Evolutionary conservation across 2,797 vertebrate species (phyloP), one percentile per base, ranked within the genome.

Genomic region (Periparus ater): DNA sequence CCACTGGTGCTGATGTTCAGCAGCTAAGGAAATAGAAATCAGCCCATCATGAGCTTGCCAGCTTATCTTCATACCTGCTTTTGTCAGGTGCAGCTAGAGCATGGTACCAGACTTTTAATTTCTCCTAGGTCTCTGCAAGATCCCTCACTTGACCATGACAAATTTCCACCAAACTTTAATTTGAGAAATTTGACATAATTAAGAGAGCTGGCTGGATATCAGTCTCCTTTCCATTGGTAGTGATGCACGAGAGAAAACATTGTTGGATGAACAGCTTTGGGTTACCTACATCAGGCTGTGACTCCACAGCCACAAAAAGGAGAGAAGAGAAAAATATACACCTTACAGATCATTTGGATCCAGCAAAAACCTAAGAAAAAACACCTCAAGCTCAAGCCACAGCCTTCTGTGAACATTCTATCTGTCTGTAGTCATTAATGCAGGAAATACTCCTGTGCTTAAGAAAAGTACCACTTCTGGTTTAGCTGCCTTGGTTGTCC

Each of bases 21-120:
- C 25, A 81, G 62, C 42, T n/a, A 50, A 29, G 17, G 38, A 45
- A 60, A 47, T 0, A 13, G 20, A 85, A 42, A 63, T 4, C 14
- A 44, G 10, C 17, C 15, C 1, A 4, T 9, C 27, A 15, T 2
- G 12, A 81, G 55, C 5, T 27, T 30, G 17, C 13, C 26, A 65
- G 54, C 30, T 79, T 7, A 17, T 20, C n/a, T 53, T 40, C 7
- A 11, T 34, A 18, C 26, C 42, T 34, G 17, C 22, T 55, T 83
- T 17, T 29, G n/a, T 29, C 65, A 82, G 1, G 0, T 32, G 38
- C 62, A 85, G 36, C 61, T 25, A 67, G 1, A 89, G 30, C 10
- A 16, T 0, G 0, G 7, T 16, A 36, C 13, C 4, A 10, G 8
- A 5, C 9, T 44, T 58, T 26, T 14, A 29, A 32, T 20, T 90